These are phyloP conservation scores for Oscheius myriophilus DNA, from an alignment of 2,888 invertebrate species.

Conservation along the genomic window DNA sequence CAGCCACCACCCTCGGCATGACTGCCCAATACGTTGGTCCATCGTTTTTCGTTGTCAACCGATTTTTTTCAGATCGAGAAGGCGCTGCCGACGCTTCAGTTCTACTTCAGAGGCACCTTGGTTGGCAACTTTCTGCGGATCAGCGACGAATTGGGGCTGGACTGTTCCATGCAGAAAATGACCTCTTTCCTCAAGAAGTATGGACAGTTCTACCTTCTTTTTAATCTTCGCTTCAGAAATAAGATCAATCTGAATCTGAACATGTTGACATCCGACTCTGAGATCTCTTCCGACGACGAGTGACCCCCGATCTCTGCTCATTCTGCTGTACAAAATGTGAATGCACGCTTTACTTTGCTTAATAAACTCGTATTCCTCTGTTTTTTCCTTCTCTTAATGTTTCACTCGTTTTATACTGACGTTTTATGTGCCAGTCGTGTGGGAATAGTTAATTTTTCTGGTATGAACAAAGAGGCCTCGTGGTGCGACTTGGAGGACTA, in stretches of 20 bases:
- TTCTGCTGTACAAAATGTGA: neutral
- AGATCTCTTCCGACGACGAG: constrained; percentile 37
- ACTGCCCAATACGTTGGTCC: constrained; percentile 43
- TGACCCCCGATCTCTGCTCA: neutral
- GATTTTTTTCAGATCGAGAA: constrained; percentile 40
- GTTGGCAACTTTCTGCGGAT: constrained; percentile 63
- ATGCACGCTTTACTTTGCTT: neutral
- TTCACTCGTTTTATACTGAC: neutral
- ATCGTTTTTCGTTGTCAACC: neutral
- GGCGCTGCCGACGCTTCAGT: constrained; percentile 63
- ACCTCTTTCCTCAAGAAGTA: constrained; percentile 47
- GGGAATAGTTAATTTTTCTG: no score
- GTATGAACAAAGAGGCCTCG: constrained; percentile 16
- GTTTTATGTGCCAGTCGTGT: no score
- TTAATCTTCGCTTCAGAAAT: constrained; percentile 25
- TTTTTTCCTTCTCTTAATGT: neutral
- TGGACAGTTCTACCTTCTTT: neutral
- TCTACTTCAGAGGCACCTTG: constrained; percentile 58
- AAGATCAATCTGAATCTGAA: constrained; percentile 38
- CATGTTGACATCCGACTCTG: constrained; percentile 35
- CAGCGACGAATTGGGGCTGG: constrained; percentile 52
- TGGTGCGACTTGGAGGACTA: constrained; percentile 25
- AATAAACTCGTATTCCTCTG: neutral
- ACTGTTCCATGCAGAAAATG: constrained; percentile 47
- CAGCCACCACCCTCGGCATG: constrained; percentile 46